These are phyloP conservation scores for Hemiscyllium ocellatum DNA, from an alignment of 2,113 vertebrate genomes.

Conservation along the genomic window DNA sequence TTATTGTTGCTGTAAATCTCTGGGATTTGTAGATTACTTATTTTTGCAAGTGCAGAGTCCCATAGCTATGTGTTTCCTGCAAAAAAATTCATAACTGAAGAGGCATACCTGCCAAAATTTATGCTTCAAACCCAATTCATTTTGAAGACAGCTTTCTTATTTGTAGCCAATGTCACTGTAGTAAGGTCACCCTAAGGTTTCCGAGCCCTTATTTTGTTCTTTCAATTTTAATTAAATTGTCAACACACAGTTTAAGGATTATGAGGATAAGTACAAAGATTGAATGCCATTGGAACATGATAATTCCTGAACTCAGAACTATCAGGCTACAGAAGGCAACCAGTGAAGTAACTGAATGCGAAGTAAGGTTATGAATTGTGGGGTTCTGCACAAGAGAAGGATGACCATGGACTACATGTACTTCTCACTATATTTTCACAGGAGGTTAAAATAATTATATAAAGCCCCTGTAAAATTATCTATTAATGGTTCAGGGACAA, in stretches of 20 bases:
- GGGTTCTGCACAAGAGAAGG: not conserved
- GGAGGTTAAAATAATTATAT: not conserved
- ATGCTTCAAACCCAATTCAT: not conserved
- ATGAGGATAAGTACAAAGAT: not conserved
- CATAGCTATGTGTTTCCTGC: not conserved
- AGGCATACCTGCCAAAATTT: not conserved
- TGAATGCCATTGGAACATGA: not conserved
- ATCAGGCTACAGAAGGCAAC: not conserved
- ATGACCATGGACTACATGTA: not conserved
- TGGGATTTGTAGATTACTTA: not conserved
- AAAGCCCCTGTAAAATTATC: not conserved
- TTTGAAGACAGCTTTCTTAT: not conserved
- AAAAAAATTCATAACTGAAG: conserved; percentile 2
- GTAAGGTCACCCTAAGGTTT: not conserved
- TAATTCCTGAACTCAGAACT: not conserved
- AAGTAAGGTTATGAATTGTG: not conserved
- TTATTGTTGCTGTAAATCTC: conserved; percentile 33
- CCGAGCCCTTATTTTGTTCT: not conserved
- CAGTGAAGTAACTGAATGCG: not conserved
- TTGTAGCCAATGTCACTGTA: not conserved
- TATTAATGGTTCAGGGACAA: not conserved
- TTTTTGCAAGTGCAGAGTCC: not conserved
- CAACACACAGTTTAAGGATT: not conserved
- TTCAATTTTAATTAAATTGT: not conserved
- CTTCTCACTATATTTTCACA: not conserved